phyloP scores from a whole-genome alignment of 2,113 vertebrate genomes.

The Larimichthys crocea region DNA sequence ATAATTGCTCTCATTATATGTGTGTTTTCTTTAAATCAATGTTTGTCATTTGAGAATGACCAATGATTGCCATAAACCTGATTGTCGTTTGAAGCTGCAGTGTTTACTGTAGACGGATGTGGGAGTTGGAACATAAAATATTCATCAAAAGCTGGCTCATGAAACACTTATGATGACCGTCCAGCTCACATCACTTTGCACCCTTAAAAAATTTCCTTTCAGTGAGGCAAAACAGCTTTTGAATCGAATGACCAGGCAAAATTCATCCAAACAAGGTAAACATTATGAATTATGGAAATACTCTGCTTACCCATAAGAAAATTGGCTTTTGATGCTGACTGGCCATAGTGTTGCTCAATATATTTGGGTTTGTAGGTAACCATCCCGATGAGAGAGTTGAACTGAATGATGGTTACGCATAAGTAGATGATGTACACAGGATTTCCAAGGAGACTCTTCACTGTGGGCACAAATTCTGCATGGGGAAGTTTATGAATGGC shows the following conservation, averaged over 20 bases:
- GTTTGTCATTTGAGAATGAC: slow-evolving; percentile 8
- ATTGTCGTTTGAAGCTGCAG: slow-evolving; percentile 26
- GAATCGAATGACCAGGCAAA: slow-evolving; percentile 4
- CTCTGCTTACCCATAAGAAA: slow-evolving; percentile 91
- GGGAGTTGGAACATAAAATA: slow-evolving; percentile 47
- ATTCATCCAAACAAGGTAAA: slow-evolving; percentile 6
- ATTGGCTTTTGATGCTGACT: slow-evolving; percentile 92
- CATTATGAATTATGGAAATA: neutral
- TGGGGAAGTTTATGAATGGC: slow-evolving; percentile 53
- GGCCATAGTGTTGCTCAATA: slow-evolving; percentile 95
- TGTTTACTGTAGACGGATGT: slow-evolving; percentile 23
- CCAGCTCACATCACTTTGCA: slow-evolving; percentile 40
- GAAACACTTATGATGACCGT: slow-evolving; percentile 51
- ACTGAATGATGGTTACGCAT: slow-evolving; percentile 90
- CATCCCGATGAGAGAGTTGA: slow-evolving; percentile 96
- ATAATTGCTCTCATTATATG: slow-evolving; percentile 5
- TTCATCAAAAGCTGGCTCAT: slow-evolving; percentile 48
- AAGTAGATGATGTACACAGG: slow-evolving; percentile 90
- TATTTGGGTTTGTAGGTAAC: slow-evolving; percentile 97
- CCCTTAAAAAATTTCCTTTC: slow-evolving; percentile 23
- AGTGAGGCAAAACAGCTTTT: slow-evolving; percentile 1
- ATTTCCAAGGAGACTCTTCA: slow-evolving; percentile 91
- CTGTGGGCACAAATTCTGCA: slow-evolving; percentile 90
- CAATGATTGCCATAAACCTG: neutral
- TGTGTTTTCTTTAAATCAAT: slow-evolving; percentile 1